phyloP scores from a whole-genome alignment of 23 tunicate species.

The Ciona savignyi region DNA sequence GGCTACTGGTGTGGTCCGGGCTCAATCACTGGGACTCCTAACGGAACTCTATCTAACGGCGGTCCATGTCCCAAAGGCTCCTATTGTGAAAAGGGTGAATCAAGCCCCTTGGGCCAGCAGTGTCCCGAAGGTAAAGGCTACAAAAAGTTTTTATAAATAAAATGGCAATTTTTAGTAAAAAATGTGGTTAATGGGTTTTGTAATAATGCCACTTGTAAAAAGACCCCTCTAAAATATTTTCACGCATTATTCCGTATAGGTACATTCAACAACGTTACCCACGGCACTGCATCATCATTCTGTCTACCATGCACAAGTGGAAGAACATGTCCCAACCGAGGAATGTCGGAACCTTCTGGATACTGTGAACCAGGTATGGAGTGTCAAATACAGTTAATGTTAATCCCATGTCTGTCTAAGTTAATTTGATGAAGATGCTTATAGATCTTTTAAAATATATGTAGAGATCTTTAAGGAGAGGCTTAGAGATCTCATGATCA shows the following conservation, averaged over 20 bases:
- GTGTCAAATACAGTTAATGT: too few species aligned
- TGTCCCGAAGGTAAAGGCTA: too few species aligned
- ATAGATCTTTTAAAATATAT: too few species aligned
- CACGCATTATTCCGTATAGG: conserved; percentile 25
- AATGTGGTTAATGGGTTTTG: background rate
- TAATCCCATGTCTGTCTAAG: too few species aligned
- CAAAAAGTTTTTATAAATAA: too few species aligned
- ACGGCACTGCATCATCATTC: conserved; percentile 5
- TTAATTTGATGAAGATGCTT: too few species aligned
- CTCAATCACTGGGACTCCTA: conserved; percentile 49
- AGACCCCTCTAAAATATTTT: background rate
- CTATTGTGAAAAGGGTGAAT: conserved; percentile 46
- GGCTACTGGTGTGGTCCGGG: conserved; percentile 88
- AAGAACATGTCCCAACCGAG: conserved; percentile 21
- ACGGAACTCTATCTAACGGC: conserved; percentile 33
- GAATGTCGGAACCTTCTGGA: conserved; percentile 55
- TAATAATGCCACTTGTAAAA: too few species aligned
- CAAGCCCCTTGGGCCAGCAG: conserved; percentile 9
- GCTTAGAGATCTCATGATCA: too few species aligned
- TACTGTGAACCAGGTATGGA: conserved; percentile 54
- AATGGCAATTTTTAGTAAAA: too few species aligned
- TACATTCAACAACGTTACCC: conserved; percentile 60
- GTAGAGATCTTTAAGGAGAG: too few species aligned
- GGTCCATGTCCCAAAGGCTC: conserved; percentile 91
- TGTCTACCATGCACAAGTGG: conserved; percentile 68